Base-by-base conservation (phyloP, 1,140 invertebrate species). In the Heliconius nattereri region DNA sequence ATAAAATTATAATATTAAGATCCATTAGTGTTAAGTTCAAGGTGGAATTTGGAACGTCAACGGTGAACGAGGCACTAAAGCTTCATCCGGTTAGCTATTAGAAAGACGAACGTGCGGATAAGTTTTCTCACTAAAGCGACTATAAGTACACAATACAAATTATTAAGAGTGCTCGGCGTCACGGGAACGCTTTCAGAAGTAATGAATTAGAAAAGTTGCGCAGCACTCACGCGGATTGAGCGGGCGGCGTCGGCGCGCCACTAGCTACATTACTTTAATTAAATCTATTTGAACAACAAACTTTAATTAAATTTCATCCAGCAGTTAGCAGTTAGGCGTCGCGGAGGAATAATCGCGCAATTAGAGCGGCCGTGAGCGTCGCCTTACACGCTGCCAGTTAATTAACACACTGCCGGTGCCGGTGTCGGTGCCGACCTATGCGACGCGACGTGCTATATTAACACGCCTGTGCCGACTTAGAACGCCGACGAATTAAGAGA, bases 221-320 rank as follows among this genome's bases (percentile, higher is more conserved):
- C 92, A 93, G 91, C 92, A 93, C 92, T 93, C 92, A 91, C 92
- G 85, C 90, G 92, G 91, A 94, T 94, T 94, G 93, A 93, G 91
- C 87, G 87, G 87, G 86, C 88, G 87, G 84, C 87, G 87, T 89
- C 91, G 88, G 87, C 89, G 87, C 88, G 86, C 85, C 89, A 82
- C 86, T 91, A 90, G 91, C 91, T 90, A 92, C 91, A 94, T 94
- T 92, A 94, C 91, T 94, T 94, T 94, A 94, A 94, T 94, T 94
- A 94, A 94, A 94, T 94, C 92, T 94, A 94, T 94, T 94, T 93
- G 90, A 94, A 94, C 93, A 94, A 94, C 93, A 94, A 94, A 94
- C 89, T 94, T 94, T 94, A 94, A 94, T 94, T 94, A 94, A 94
- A 94, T 94, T 94, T 94, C 92, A 94, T 94, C 92, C 90, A 92